Conservation (phyloP, 2,113 vertebrate species). For the Cyprinodon variegatus region DNA sequence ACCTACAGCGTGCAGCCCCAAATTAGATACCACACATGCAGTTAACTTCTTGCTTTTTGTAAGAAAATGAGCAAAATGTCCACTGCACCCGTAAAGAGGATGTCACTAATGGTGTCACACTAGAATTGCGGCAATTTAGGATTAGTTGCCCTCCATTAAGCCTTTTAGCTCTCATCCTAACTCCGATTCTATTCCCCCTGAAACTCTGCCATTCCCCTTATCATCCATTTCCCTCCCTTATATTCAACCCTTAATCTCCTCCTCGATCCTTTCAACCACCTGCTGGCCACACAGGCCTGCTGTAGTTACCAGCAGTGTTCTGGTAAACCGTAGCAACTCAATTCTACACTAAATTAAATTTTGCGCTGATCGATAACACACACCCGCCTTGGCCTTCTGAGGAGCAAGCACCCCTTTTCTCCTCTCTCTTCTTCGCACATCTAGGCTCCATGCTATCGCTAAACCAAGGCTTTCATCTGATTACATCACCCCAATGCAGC, state of each 20-base stretch:
- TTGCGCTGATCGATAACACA: constrained; percentile 77
- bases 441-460: constrained; percentile 63
- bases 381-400: constrained; percentile 59
- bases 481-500: constrained; percentile 82
- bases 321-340: constrained; percentile 75
- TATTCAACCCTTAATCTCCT: constrained; percentile 74
- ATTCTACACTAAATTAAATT: constrained; percentile 79
- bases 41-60: constrained; percentile 1
- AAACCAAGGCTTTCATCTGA: constrained; percentile 79
- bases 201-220: constrained; percentile 66
- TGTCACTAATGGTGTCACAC: constrained; percentile 72
- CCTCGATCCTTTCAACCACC: constrained; percentile 67
- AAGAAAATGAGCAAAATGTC: constrained; percentile 50
- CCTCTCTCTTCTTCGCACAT: constrained; percentile 40
- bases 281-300: constrained; percentile 70
- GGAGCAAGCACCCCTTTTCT: constrained; percentile 50
- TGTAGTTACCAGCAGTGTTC: constrained; percentile 64
- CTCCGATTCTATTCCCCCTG: constrained; percentile 66
- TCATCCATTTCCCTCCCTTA: constrained; percentile 72
- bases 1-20: constrained; percentile 17
- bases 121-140: constrained; percentile 73
- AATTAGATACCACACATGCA: constrained; percentile 37
- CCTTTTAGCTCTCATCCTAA: constrained; percentile 70
- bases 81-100: constrained; percentile 38
- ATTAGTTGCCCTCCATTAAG: constrained; percentile 77